Conservation (phyloP, 2,797 vertebrate genomes). For the Pangasius mekongensis region DNA sequence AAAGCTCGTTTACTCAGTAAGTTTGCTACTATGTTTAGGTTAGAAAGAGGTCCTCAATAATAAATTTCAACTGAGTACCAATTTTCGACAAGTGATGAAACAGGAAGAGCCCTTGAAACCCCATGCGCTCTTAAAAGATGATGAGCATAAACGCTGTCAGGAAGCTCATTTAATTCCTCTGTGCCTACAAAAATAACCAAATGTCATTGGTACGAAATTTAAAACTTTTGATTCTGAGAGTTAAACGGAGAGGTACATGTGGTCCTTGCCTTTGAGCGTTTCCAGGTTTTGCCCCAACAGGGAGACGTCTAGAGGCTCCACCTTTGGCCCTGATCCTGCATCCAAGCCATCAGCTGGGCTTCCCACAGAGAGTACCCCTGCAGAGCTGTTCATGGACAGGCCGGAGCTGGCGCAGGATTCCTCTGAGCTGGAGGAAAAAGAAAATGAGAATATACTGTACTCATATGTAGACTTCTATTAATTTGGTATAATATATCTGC, state of each 20-base stretch:
- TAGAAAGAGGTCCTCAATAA: background rate
- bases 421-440: constrained; percentile 61
- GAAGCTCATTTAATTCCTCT: background rate
- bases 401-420: constrained; percentile 60
- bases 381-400: constrained; percentile 62
- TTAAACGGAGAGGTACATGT: background rate
- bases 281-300: constrained; percentile 61
- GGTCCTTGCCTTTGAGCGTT: constrained; percentile 64
- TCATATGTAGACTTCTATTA: background rate
- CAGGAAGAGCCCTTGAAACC: background rate
- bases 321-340: constrained; percentile 37
- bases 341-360: background rate
- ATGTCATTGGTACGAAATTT: background rate
- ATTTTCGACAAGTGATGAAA: background rate
- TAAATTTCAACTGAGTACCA: background rate
- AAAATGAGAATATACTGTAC: background rate
- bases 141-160: background rate
- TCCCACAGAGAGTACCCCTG: constrained; percentile 54
- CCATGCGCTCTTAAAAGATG: background rate
- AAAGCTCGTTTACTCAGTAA: background rate
- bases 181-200: background rate
- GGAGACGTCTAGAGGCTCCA: constrained; percentile 60
- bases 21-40: background rate
- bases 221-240: background rate
- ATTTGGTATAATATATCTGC: background rate